Conservation (phyloP, 2,888 invertebrate species). For the Zele albiditarsus region DNA sequence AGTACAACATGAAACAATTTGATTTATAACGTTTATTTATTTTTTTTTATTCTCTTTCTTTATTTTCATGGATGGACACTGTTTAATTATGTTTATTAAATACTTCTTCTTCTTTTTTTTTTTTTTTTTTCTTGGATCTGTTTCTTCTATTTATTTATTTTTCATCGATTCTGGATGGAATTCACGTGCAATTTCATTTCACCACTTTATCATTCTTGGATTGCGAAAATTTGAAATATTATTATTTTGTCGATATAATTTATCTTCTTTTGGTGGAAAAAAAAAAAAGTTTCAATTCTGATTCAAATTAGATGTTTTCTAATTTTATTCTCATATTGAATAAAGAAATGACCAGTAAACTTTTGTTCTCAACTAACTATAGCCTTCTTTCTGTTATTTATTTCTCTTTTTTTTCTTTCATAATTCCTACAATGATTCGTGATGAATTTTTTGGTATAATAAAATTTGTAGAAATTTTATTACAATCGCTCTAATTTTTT, state of each 20-base stretch:
- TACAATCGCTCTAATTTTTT: neutral
- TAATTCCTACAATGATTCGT: no score
- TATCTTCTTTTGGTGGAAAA: no score
- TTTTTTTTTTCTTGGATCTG: no score
- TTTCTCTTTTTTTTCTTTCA: no score
- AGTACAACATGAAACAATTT: slow-evolving; percentile 22
- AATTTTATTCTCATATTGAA: no score
- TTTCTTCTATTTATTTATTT: slow-evolving; percentile 18
- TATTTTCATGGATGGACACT: slow-evolving; percentile 45
- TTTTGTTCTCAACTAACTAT: no score
- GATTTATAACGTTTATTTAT: slow-evolving; percentile 2
- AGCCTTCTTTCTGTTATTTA: no score
- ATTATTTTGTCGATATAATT: no score
- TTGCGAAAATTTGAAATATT: neutral
- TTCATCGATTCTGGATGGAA: slow-evolving; percentile 45
- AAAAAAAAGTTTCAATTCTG: slow-evolving; percentile 6
- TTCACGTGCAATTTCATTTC: slow-evolving; percentile 42
- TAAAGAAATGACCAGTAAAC: no score
- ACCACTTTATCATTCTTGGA: slow-evolving; percentile 37
- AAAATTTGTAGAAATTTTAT: no score
- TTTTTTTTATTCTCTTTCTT: neutral
- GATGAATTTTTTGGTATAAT: no score
- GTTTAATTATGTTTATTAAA: slow-evolving; percentile 38
- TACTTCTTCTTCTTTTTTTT: slow-evolving; percentile 38
- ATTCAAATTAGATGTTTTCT: no score